A percentile compares a stretch with the other conserved stretches of the same genome.
phyloP scores from a whole-genome alignment of 2,888 invertebrate genomes.

The Drosophila eohydei region DNA sequence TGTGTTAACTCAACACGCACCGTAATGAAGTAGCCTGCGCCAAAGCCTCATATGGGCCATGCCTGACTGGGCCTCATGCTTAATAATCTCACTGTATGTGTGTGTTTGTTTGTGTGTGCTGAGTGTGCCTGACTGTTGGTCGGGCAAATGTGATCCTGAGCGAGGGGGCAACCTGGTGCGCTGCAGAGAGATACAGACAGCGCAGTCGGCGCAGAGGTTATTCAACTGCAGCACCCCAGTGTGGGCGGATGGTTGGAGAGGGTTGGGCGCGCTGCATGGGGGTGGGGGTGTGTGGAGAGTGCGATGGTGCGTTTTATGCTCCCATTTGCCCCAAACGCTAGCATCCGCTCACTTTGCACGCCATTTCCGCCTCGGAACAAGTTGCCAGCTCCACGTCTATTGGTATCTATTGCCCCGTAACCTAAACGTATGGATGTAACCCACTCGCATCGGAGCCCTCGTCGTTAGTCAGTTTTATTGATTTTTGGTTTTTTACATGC shows the following conservation, averaged over 20 bases:
- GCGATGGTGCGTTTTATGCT: slow-evolving; percentile 74
- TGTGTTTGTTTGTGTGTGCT: slow-evolving; percentile 24
- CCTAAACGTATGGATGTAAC: slow-evolving; percentile 43
- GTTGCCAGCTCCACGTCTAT: slow-evolving; percentile 55
- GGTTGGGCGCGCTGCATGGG: not conserved
- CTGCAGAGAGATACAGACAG: slow-evolving; percentile 38
- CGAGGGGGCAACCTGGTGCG: slow-evolving; percentile 21
- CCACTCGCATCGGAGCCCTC: slow-evolving; percentile 19
- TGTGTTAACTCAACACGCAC: slow-evolving; percentile 70
- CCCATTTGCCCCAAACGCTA: slow-evolving; percentile 72
- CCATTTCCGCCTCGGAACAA: slow-evolving; percentile 72
- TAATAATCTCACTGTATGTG: slow-evolving; percentile 61
- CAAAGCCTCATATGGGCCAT: slow-evolving; percentile 66
- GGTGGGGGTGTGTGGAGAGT: slow-evolving; percentile 15
- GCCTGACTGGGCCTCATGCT: slow-evolving; percentile 75
- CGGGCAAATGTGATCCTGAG: slow-evolving; percentile 53
- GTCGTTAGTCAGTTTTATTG: slow-evolving; percentile 71
- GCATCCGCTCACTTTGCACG: slow-evolving; percentile 78
- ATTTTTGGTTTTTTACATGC: slow-evolving; percentile 61
- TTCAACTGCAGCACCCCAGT: slow-evolving; percentile 65
- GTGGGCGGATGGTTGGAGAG: not conserved
- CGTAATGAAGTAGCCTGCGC: slow-evolving; percentile 76
- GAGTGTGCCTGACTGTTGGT: slow-evolving; percentile 18
- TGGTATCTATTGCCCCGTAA: slow-evolving; percentile 56
- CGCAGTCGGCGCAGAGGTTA: slow-evolving; percentile 62